Percentiles rank a stretch among this genome's conserved stretches.
Evolutionary conservation across 2,113 vertebrate species (phyloP).

Genomic region (Reinhardtius hippoglossoides): DNA sequence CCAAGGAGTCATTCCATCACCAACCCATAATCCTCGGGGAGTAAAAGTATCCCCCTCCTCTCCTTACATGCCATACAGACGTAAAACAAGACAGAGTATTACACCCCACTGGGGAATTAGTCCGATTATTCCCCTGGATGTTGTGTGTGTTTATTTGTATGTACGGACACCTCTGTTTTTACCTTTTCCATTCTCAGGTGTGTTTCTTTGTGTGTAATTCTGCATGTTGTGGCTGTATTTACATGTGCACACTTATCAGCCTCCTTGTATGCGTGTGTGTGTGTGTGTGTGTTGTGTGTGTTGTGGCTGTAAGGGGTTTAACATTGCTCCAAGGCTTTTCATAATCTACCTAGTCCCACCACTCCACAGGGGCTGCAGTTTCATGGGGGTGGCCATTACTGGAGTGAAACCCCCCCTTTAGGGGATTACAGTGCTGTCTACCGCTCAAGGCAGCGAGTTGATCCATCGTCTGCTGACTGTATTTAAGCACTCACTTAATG

Average conservation of each 20-base stretch:
- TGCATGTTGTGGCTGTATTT: slow-evolving; percentile 20
- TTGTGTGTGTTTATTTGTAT: slow-evolving; percentile 8
- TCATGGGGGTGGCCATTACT: slow-evolving; percentile 72
- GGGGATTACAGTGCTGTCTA: slow-evolving; percentile 69
- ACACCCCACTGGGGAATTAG: neutral
- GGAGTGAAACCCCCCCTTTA: slow-evolving; percentile 56
- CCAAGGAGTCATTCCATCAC: slow-evolving; percentile 61
- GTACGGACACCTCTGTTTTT: neutral
- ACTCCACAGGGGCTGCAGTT: slow-evolving; percentile 61
- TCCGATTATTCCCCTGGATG: neutral
- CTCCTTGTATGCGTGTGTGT: slow-evolving; percentile 12
- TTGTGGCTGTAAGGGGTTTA: slow-evolving; percentile 42
- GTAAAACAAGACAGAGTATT: slow-evolving; percentile 32
- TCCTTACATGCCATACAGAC: slow-evolving; percentile 35
- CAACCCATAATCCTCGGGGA: slow-evolving; percentile 46
- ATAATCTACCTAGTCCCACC: slow-evolving; percentile 66
- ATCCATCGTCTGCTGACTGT: slow-evolving; percentile 73
- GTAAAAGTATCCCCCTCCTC: slow-evolving; percentile 41
- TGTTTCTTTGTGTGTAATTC: slow-evolving; percentile 3
- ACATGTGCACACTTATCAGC: slow-evolving; percentile 18
- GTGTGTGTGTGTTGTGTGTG: neutral
- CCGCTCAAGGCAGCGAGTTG: slow-evolving; percentile 60
- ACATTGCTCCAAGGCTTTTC: slow-evolving; percentile 53
- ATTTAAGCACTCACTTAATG: slow-evolving; percentile 73
- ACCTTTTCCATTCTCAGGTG: slow-evolving; percentile 9